Conservation (phyloP, 2,797 vertebrate genomes). For the Tenualosa ilisha region DNA sequence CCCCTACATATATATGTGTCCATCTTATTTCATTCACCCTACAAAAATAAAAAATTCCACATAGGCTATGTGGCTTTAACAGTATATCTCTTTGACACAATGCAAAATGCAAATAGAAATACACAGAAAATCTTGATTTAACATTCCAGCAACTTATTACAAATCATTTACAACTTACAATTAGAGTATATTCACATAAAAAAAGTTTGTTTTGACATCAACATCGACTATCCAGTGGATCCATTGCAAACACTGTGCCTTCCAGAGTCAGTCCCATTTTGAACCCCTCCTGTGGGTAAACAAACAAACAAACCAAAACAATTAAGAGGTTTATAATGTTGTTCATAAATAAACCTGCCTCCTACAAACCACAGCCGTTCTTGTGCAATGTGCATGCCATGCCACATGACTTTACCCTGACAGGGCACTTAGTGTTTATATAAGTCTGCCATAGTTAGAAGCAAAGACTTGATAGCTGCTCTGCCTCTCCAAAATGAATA, state of each 20-base stretch:
- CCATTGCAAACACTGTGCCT: constrained; percentile 83
- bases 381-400: background rate
- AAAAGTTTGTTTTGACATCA: constrained; percentile 59
- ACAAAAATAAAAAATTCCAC: constrained; percentile 52
- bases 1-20: background rate
- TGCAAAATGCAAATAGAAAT: constrained; percentile 31
- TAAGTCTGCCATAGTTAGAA: background rate
- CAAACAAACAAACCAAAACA: background rate
- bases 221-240: constrained; percentile 82
- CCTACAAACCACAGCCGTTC: background rate
- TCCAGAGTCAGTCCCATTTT: constrained; percentile 91
- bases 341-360: background rate
- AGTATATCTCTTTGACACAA: constrained; percentile 27
- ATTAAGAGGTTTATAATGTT: background rate
- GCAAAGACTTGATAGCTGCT: background rate
- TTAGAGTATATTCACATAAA: constrained; percentile 21
- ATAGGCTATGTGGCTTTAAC: constrained; percentile 20
- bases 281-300: constrained; percentile 84
- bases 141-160: background rate
- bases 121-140: constrained; percentile 19
- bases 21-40: background rate
- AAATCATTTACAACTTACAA: constrained; percentile 27
- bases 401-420: background rate
- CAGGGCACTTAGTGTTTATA: background rate
- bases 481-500: background rate